Percentiles rank a stretch among this genome's conserved stretches.
These are phyloP conservation scores for Caradrina clavipalpis DNA, from an alignment of 2,888 invertebrate species.

Conservation along the genomic window DNA sequence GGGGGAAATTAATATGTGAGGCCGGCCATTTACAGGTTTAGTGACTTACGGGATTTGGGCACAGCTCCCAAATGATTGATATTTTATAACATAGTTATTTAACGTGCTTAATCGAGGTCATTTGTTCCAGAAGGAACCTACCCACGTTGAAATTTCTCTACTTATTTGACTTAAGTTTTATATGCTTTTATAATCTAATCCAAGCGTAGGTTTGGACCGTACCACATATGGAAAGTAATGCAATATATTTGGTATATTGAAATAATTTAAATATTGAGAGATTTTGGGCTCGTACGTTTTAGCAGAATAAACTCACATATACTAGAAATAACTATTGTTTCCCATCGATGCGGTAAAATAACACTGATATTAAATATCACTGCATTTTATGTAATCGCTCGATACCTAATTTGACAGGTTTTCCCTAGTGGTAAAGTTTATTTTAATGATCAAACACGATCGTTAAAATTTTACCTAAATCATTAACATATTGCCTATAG, in stretches of 20 bases:
- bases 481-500: not conserved
- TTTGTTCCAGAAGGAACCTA: no score
- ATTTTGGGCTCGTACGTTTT: no score
- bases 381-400: not conserved
- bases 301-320: no score
- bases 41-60: slow-evolving; percentile 11
- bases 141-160: no score
- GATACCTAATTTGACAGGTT: not conserved
- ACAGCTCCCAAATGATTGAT: slow-evolving; percentile 10
- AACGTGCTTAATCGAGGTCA: not conserved
- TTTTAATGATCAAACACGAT: not conserved
- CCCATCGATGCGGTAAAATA: slow-evolving; percentile 1
- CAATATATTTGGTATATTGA: no score
- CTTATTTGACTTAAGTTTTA: no score
- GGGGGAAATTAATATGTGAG: slow-evolving; percentile 26
- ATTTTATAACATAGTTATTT: not conserved
- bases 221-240: no score
- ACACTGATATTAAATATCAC: not conserved
- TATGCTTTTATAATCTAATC: no score
- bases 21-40: slow-evolving; percentile 41
- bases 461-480: slow-evolving; percentile 1
- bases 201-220: no score
- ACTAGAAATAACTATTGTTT: not conserved
- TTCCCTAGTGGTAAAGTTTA: slow-evolving; percentile 9
- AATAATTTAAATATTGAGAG: no score